Evolutionary conservation across 53 echinoderm and acorn worm genomes (phyloP), one percentile per base, ranked within the genome.

Genomic region (Luidia sarsii): DNA sequence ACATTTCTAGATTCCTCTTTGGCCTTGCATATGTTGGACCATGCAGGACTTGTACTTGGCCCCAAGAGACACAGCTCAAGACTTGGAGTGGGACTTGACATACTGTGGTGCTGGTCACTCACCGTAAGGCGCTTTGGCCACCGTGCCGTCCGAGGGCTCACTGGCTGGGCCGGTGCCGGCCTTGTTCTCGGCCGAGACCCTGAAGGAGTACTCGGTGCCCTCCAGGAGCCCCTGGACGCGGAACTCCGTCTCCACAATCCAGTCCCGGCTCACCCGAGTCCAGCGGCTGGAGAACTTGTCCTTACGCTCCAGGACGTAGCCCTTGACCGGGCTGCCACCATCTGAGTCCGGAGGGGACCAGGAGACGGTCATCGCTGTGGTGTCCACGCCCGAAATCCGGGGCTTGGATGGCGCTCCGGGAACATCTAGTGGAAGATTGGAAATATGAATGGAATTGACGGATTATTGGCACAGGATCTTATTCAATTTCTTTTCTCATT

Each of bases 171-270:
- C 93, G 13, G 67, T 68, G 8, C 93, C 93, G 23, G 90, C 93
- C 33, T 93, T 93, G 53, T 90, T 93, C 68, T 90, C 90, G 64
- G 90, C 93, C n/a, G 90, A 75, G 1, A 93, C 90, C 35, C 90
- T 70, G 81, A 90, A 93, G 83, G 84, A 72, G 43, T 87, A 90
- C 84, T 90, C 90, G 7, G 86, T 83, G 29, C 90, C 90, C 52
- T 93, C 93, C 21, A 79, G 33, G 61, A 93, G 54, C 50, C 81
- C 84, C 33, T 70, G 83, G 30, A 93, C 80, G 5, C 74, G 84
- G 24, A 54, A 87, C 68, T 83, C 61, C 6, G 51, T 74, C 39
- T 87, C 87, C 1, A 64, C 70, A 67, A 93, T 84, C 20, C 83
- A 80, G 22, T 90, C 87, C 2, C 90, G 87, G 39, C 77, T 90